These are phyloP conservation scores for Resseliella maxima DNA, from an alignment of 2,888 invertebrate genomes.

Conservation along the genomic window DNA sequence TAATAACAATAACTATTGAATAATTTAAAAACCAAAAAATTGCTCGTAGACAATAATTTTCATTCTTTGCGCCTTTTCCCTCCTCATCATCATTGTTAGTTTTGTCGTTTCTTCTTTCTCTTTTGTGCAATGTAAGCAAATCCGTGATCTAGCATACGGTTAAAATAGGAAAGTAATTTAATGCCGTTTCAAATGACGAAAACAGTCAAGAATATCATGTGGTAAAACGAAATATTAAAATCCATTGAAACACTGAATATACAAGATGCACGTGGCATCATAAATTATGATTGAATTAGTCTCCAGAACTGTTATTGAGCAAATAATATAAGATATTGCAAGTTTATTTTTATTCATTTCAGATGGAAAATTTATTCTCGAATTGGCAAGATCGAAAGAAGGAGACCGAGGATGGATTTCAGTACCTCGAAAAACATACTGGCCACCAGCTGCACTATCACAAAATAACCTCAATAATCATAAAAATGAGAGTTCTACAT, in stretches of 20 bases:
- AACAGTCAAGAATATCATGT: no score
- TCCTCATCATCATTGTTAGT: background rate
- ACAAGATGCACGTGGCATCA: no score
- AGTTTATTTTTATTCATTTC: conserved; percentile 58
- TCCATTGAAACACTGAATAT: no score
- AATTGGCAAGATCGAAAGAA: conserved; percentile 80
- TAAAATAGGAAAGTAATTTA: background rate
- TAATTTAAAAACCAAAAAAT: conserved; percentile 16
- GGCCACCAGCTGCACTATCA: conserved; percentile 78
- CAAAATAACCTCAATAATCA: conserved; percentile 66
- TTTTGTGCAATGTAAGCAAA: background rate
- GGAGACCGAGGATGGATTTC: conserved; percentile 91
- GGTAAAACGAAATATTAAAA: no score
- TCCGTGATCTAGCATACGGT: background rate
- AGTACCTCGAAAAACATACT: conserved; percentile 88
- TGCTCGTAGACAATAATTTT: conserved; percentile 31
- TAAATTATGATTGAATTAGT: background rate
- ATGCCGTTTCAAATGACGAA: background rate
- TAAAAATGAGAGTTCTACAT: conserved; percentile 80
- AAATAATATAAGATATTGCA: background rate
- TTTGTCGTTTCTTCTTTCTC: conserved; percentile 33
- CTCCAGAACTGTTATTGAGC: background rate
- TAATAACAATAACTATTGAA: conserved; percentile 51
- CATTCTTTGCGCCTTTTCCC: background rate
- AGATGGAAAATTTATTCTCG: conserved; percentile 93